Percentiles rank a stretch among this genome's conserved stretches.
These are phyloP conservation scores for Altica lythri DNA, from an alignment of 2,888 invertebrate species.

Conservation along the genomic window DNA sequence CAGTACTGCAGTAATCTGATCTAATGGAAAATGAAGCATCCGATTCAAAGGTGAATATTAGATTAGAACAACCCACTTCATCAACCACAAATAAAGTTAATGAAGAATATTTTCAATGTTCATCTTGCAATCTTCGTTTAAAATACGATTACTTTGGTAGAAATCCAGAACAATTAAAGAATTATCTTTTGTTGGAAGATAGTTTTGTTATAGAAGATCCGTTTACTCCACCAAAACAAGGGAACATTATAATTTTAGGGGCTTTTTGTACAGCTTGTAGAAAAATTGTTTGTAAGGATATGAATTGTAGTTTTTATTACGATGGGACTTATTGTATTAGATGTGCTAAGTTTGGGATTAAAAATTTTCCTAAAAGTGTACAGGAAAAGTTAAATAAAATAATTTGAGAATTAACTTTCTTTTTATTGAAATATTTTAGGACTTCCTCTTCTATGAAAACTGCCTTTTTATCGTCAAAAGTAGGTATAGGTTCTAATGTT, in stretches of 20 bases:
- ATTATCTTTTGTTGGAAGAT: slow-evolving; percentile 70
- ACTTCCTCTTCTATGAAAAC: no score
- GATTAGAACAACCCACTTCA: no score
- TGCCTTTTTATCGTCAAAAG: no score
- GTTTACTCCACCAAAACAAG: slow-evolving; percentile 73
- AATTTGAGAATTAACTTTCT: slow-evolving; percentile 28
- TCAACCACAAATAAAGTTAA: slow-evolving; percentile 28
- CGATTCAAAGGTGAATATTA: no score
- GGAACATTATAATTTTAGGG: slow-evolving; percentile 79
- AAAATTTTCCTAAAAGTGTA: slow-evolving; percentile 72
- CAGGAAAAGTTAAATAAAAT: slow-evolving; percentile 64
- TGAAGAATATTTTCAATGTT: slow-evolving; percentile 65
- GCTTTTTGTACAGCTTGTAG: slow-evolving; percentile 74
- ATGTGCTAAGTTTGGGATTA: slow-evolving; percentile 67
- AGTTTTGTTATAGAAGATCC: slow-evolving; percentile 86
- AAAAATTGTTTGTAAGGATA: slow-evolving; percentile 71
- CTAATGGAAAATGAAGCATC: no score
- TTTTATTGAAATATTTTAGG: no score
- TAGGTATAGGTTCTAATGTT: no score
- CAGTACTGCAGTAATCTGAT: no score
- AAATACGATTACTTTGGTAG: slow-evolving; percentile 77
- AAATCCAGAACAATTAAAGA: slow-evolving; percentile 73
- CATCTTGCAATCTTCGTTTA: slow-evolving; percentile 68
- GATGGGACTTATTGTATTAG: slow-evolving; percentile 71
- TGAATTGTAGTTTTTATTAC: slow-evolving; percentile 81